These are phyloP conservation scores for Ecliptopera silaceata DNA, from an alignment of 2,888 invertebrate species.

Conservation along the genomic window DNA sequence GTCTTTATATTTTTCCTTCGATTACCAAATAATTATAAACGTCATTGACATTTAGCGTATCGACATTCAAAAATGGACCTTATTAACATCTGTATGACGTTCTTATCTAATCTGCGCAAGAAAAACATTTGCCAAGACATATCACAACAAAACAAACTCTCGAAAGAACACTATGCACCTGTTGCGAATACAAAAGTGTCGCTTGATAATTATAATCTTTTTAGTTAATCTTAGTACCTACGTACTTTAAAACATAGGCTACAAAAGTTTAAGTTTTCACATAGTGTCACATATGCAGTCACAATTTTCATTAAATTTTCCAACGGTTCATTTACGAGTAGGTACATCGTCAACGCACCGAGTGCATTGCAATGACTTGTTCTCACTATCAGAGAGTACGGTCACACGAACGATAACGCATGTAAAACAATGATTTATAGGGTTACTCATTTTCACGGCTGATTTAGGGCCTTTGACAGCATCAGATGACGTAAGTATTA, in stretches of 20 bases:
- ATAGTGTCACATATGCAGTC: too few species aligned
- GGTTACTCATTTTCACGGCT: conserved; percentile 55
- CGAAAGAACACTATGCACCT: conserved; percentile 20
- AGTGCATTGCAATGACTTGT: conserved; percentile 13
- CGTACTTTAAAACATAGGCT: not conserved
- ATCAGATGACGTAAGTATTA: conserved; percentile 28
- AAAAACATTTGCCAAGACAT: conserved; percentile 24
- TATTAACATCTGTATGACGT: conserved; percentile 12
- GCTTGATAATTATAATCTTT: not conserved
- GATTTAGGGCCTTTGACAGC: conserved; percentile 30
- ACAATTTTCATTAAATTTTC: too few species aligned
- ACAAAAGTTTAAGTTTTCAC: too few species aligned
- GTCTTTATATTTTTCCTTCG: too few species aligned
- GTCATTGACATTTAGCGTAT: not conserved
- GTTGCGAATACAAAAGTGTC: not conserved
- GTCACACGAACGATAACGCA: conserved; percentile 59
- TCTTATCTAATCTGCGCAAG: conserved; percentile 35
- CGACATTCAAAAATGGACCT: not conserved
- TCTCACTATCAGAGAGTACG: conserved; percentile 39
- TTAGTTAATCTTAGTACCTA: not conserved
- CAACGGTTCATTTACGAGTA: too few species aligned
- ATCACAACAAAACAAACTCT: conserved; percentile 16
- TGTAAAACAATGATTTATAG: conserved; percentile 57
- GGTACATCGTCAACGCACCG: not conserved
- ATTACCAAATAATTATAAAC: too few species aligned